Evolutionary conservation across 64 coral and sea anemone species (phyloP).

Genomic region (Acropora tenuis): DNA sequence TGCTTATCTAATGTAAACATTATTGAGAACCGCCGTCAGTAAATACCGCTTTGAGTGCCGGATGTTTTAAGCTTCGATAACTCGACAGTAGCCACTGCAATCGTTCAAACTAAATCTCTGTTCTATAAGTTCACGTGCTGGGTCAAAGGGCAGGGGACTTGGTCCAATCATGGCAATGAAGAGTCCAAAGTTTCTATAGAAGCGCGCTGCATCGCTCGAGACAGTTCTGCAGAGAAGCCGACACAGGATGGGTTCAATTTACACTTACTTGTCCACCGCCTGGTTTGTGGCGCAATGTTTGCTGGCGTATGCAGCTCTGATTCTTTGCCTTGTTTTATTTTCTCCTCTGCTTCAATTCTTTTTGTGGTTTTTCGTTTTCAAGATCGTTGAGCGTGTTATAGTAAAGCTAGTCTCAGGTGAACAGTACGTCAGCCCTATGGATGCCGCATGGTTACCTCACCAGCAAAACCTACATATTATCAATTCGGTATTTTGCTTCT

Average conservation of each 20-base stretch:
- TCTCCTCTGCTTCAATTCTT: slow-evolving; percentile 39
- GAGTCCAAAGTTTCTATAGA: background rate
- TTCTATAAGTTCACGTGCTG: too few relatives aligned
- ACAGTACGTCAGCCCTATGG: slow-evolving; percentile 57
- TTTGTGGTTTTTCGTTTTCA: slow-evolving; percentile 60
- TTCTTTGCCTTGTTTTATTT: background rate
- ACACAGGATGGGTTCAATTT: too few relatives aligned
- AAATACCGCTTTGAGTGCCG: too few relatives aligned
- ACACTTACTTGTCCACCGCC: background rate
- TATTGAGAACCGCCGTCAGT: too few relatives aligned
- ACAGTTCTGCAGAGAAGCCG: too few relatives aligned
- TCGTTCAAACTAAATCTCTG: too few relatives aligned
- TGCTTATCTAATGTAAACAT: too few relatives aligned
- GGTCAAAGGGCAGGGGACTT: too few relatives aligned
- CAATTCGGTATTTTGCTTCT: slow-evolving; percentile 26
- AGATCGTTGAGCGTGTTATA: slow-evolving; percentile 55
- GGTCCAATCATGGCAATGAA: background rate
- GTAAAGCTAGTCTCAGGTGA: slow-evolving; percentile 2
- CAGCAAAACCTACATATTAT: slow-evolving; percentile 61
- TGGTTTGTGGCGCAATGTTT: slow-evolving; percentile 67
- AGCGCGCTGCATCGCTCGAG: too few relatives aligned
- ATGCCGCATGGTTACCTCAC: slow-evolving; percentile 75
- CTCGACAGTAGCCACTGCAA: too few relatives aligned
- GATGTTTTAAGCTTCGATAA: too few relatives aligned
- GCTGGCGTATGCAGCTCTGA: background rate